Base-by-base conservation (phyloP, 2,888 invertebrate species). In the Syrista parreyssii region DNA sequence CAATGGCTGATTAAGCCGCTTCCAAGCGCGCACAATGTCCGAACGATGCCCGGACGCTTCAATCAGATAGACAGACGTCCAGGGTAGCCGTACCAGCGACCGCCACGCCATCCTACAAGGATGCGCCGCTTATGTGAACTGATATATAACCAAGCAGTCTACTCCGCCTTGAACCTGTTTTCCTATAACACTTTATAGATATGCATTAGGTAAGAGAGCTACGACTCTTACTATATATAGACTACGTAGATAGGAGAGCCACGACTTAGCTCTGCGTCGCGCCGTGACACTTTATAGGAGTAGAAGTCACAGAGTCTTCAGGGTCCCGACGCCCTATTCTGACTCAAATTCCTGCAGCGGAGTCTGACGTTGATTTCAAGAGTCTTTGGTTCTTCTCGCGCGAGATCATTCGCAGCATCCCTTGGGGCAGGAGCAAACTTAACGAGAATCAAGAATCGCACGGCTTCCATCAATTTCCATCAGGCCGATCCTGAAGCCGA, bases 1-100 rank as follows among this genome's bases (percentile, higher is more conserved):
- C 88, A 88, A 88, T 88, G 84, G 86, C 85, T 89, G 89, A 89
- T 89, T 89, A 89, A 89, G 88, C 88, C 87, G 88, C 88, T 86
- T 88, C 86, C 85, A 86, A 86, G 85, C 84, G 86, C 85, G 85
- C 85, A 86, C 87, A 88, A 83, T 86, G 88, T 87, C 84, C 79
- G 79, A 84, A 81, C 83, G 75, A 78, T 84, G 84, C 82, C 83
- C 81, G 80, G 77, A 80, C 82, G 84, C 84, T 87, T 88, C 86
- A 87, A 87, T 88, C 88, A 83, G 82, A 85, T 84, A 84, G 83
- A 79, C 84, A 75, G 82, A 81, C 84, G 80, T 81, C 77, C 78
- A 75, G 40, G 79, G 75, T n/a, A 34, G 11, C 73, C 35, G 69
- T 30, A 30, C 69, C 30, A 69, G 30, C 69, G 69, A 69, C 69